A percentile compares a stretch with the other conserved stretches of the same genome.
phyloP scores from a whole-genome alignment of 2,888 invertebrate species.

The Exocentrus adspersus region DNA sequence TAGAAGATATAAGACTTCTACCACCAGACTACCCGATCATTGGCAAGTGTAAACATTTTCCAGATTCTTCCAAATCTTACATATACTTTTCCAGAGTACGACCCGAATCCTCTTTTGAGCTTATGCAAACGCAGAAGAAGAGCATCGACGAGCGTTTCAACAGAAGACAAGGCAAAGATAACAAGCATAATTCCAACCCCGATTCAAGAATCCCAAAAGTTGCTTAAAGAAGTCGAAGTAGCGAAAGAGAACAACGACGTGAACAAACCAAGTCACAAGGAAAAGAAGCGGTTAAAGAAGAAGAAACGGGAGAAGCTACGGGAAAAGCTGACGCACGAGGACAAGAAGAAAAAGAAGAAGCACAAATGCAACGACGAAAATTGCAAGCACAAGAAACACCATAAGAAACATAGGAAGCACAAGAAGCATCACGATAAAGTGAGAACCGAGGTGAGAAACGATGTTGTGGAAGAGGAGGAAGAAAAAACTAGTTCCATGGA shows the following conservation, averaged over 20 bases:
- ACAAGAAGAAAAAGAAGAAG: constrained; percentile 75
- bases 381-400: constrained; percentile 78
- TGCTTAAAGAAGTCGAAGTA: constrained; percentile 8
- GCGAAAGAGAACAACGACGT: constrained; percentile 35
- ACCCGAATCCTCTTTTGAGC: constrained; percentile 81
- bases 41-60: constrained; percentile 69
- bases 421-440: constrained; percentile 74
- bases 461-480: constrained; percentile 33
- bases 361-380: constrained; percentile 76
- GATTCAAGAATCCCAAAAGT: constrained; percentile 37
- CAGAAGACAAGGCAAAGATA: constrained; percentile 54
- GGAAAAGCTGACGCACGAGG: constrained; percentile 62
- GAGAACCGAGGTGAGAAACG: constrained; percentile 8
- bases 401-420: constrained; percentile 82
- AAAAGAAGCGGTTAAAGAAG: constrained; percentile 76
- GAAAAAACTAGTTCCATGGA: too few species aligned
- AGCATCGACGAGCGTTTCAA: constrained; percentile 70
- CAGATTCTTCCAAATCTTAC: neutral
- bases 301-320: constrained; percentile 73
- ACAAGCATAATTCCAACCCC: constrained; percentile 24
- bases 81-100: constrained; percentile 77
- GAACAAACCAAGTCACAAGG: constrained; percentile 64
- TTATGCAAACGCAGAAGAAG: constrained; percentile 81
- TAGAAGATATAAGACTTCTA: constrained; percentile 88
- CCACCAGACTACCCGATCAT: constrained; percentile 92